phyloP scores from a whole-genome alignment of 2,113 vertebrate species.

The Percopsis transmontana region DNA sequence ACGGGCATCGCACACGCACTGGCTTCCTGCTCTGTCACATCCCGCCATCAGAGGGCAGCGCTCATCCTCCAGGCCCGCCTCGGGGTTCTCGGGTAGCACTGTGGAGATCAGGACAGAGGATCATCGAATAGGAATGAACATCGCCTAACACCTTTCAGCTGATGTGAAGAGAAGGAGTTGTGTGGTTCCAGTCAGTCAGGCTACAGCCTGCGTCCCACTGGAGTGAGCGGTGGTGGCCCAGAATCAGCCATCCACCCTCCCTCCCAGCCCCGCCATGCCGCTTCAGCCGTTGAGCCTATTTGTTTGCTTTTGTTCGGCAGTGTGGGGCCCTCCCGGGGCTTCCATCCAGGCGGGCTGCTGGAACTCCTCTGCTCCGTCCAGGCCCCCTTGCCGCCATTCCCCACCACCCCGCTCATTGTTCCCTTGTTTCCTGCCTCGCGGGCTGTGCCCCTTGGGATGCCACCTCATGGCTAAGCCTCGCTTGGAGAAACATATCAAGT shows the following conservation, averaged over 20 bases:
- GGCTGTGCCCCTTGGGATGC: slow-evolving; percentile 16
- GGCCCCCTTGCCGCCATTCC: slow-evolving; percentile 26
- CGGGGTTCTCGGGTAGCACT: slow-evolving; percentile 64
- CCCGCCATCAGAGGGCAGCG: slow-evolving; percentile 76
- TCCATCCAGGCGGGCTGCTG: slow-evolving; percentile 45
- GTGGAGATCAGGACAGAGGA: background rate
- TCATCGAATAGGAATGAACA: background rate
- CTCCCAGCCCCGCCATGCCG: slow-evolving; percentile 44
- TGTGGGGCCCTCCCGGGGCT: slow-evolving; percentile 60
- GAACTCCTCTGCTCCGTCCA: slow-evolving; percentile 49
- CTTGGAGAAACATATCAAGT: slow-evolving; percentile 29
- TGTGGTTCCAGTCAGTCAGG: too few species aligned
- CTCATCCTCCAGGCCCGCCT: slow-evolving; percentile 73
- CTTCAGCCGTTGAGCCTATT: slow-evolving; percentile 59
- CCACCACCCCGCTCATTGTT: slow-evolving; percentile 15
- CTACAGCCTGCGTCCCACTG: slow-evolving; percentile 24
- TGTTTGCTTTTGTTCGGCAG: slow-evolving; percentile 68
- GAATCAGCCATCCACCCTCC: slow-evolving; percentile 36
- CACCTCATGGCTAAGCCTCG: slow-evolving; percentile 14
- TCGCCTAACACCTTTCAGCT: too few species aligned
- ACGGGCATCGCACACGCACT: slow-evolving; percentile 75
- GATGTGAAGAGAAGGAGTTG: background rate
- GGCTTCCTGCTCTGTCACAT: slow-evolving; percentile 67
- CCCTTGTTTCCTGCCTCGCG: slow-evolving; percentile 23
- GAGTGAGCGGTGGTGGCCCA: slow-evolving; percentile 39